Evolutionary conservation across 2,888 invertebrate species (phyloP), one percentile per base, ranked within the genome.

Genomic region (Azorinus chamasolen): DNA sequence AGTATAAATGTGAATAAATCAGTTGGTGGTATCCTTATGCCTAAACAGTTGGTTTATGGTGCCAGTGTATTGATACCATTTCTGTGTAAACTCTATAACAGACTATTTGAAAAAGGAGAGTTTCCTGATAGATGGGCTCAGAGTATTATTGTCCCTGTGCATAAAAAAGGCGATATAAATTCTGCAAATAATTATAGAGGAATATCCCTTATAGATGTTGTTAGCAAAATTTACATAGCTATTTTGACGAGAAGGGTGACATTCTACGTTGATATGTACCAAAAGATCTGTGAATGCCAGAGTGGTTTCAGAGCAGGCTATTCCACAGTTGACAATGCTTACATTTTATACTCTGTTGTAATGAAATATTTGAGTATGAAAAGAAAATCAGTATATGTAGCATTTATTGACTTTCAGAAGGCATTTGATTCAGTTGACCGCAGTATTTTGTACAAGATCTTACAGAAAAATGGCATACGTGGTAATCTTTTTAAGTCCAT

Each of bases 391-490:
- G 27, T 54, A 27, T 69, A 61, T 61, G 50, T 53, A n/a, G 61
- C 27, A 25, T 68, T 59, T 41, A 41, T 68, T 4, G 68, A 53
- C 37, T 61, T 61, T 51, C 16, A 69, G 18, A 59, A 61, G 53
- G 53, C 61, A 10, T 66, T 51, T 43, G 58, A 61, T 16, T 63
- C 63, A 27, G 58, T 68, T 39, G 27, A 51, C 39, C 48, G 53
- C 24, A 16, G 18, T 8, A 61, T 32, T n/a, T 51, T 68, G 22
- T 66, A 20, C 22, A 25, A 37, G 5, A 27, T 51, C 6, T 50
- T 66, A 54, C 25, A 53, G n/a, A 51, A 43, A 37, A 45, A 59
- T 8, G 24, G 53, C 20, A 10, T 61, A 2, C 53, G 39, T 10
- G 53, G 59, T 50, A 57, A 58, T 22, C 45, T 48, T n/a, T 55